These are phyloP conservation scores for Eristalis pertinax DNA, from an alignment of 2,888 invertebrate genomes.

Conservation along the genomic window DNA sequence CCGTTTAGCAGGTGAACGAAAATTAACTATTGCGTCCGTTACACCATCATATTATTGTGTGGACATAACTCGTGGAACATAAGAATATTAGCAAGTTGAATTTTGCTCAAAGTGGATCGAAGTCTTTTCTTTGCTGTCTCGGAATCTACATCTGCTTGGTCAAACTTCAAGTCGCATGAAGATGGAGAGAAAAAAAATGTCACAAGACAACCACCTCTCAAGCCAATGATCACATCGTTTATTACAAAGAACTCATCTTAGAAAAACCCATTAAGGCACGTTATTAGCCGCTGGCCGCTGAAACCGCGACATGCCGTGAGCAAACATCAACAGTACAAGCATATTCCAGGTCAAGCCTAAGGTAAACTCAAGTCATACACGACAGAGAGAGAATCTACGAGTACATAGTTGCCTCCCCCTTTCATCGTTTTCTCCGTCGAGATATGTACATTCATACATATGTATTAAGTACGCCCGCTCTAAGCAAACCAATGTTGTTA, in stretches of 20 bases:
- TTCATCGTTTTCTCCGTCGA: conserved; percentile 22
- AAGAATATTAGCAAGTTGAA: neutral
- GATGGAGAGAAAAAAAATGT: conserved; percentile 14
- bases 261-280: conserved; percentile 49
- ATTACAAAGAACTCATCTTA: conserved; percentile 32
- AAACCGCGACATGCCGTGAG: conserved; percentile 1
- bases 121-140: neutral
- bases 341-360: conserved; percentile 61
- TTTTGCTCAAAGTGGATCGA: neutral
- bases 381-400: conserved; percentile 16
- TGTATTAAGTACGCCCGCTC: conserved; percentile 43
- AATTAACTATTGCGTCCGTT: conserved; percentile 17
- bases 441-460: conserved; percentile 7
- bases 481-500: conserved; percentile 26
- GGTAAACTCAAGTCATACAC: conserved; percentile 46
- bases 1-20: conserved; percentile 22
- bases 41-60: neutral
- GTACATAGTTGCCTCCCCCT: conserved; percentile 18
- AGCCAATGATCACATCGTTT: conserved; percentile 31
- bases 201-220: conserved; percentile 16
- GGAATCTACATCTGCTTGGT: neutral
- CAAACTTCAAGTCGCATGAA: neutral
- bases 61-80: neutral
- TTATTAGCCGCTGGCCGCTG: conserved; percentile 36
- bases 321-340: conserved; percentile 20